Percentiles rank a stretch among this genome's conserved stretches.
Conservation (phyloP, 2,888 invertebrate species). For the Dioctria rufipes region DNA sequence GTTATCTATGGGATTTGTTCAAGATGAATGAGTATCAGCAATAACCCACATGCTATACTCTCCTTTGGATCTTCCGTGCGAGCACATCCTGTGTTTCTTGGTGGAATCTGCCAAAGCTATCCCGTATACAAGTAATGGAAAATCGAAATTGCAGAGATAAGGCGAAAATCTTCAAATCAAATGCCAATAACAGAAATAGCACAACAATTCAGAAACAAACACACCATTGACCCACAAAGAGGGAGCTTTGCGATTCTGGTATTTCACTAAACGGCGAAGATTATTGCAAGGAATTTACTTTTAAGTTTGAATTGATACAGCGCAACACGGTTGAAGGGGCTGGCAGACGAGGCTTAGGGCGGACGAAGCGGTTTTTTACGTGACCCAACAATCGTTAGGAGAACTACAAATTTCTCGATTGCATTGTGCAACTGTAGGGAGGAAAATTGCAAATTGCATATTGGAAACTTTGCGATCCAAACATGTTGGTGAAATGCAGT, state of each 20-base stretch:
- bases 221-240: conserved; percentile 25
- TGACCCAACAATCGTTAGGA: not conserved
- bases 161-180: conserved; percentile 55
- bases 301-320: conserved; percentile 36
- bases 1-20: conserved; percentile 49
- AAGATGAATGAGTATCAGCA: conserved; percentile 48
- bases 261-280: conserved; percentile 41
- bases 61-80: not conserved
- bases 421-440: not conserved
- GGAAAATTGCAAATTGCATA: conserved; percentile 10
- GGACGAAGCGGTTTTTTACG: too few relatives aligned
- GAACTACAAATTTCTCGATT: not conserved
- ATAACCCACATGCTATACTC: conserved; percentile 31
- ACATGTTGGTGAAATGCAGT: not conserved
- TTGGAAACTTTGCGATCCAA: conserved; percentile 4
- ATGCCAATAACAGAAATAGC: conserved; percentile 52
- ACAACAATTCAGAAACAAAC: conserved; percentile 46
- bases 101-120: conserved; percentile 9
- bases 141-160: conserved; percentile 51
- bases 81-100: conserved; percentile 2
- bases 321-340: not conserved
- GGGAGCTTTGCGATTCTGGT: not conserved
- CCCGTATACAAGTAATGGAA: conserved; percentile 20
- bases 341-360: not conserved
- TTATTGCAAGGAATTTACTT: conserved; percentile 44